A percentile compares a stretch with the other conserved stretches of the same genome.
Evolutionary conservation across 2,113 vertebrate genomes (phyloP).

Genomic region (Empidonax alnorum): DNA sequence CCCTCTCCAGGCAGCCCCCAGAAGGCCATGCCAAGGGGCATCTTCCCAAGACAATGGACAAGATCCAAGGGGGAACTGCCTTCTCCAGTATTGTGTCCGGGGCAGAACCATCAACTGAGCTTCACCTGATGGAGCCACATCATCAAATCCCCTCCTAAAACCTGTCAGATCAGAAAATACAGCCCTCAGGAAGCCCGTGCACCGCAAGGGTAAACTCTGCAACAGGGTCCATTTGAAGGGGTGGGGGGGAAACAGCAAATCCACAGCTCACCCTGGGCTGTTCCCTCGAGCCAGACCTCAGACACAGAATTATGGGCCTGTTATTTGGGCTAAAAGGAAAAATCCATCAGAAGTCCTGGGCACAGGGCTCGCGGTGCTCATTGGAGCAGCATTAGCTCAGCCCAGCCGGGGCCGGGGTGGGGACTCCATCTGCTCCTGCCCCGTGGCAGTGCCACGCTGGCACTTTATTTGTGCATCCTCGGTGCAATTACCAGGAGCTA

Average conservation of each 20-base stretch:
- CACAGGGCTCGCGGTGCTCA: rapidly evolving
- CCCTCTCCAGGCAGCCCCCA: not conserved
- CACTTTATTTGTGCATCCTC: not conserved
- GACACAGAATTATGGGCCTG: not conserved
- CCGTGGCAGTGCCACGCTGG: not conserved
- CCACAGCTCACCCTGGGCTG: not conserved
- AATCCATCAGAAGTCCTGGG: not conserved
- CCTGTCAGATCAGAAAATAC: not conserved
- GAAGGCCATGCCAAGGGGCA: not conserved
- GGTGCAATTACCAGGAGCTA: not conserved
- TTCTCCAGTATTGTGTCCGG: not conserved
- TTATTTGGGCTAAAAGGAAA: not conserved
- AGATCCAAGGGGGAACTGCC: not conserved
- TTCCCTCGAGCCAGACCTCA: not conserved
- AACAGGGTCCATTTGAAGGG: not conserved
- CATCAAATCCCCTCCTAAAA: not conserved
- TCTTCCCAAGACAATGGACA: not conserved
- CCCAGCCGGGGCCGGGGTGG: not conserved
- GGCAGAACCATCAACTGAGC: not conserved
- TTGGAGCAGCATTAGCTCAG: not conserved
- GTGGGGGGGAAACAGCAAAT: not conserved
- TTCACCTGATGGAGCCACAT: not conserved
- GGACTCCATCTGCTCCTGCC: constrained; percentile 49
- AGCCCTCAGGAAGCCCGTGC: not conserved
- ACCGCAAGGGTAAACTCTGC: not conserved